Evolutionary conservation across 2,888 invertebrate genomes (phyloP), one percentile per base, ranked within the genome.

Genomic region (Prosopocoilus inquinatus): DNA sequence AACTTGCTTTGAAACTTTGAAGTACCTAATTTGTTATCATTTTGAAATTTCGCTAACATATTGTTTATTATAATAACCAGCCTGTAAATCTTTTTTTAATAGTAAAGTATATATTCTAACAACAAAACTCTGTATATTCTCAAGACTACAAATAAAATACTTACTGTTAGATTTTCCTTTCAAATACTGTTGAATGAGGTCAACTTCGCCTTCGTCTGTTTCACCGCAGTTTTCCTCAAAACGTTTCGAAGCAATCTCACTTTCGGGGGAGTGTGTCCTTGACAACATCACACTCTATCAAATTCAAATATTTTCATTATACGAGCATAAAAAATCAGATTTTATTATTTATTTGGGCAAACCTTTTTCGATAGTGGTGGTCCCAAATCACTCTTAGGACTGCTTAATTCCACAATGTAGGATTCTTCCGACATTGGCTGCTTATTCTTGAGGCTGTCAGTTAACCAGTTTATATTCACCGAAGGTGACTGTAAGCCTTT

Each of bases 381-480:
- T 9, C 67, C 67, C 20, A 43, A 36, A 9, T 53, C 57, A 3
- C 34, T 15, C 2, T 1, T 3, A 52, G 8, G 63, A 58, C 36
- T 57, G 32, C 45, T 54, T 64, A 61, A 52, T 41, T 41, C 20
- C 20, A 76, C 55, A 2, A 74, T 51, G 63, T 74, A 76, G 28
- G 67, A 60, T 20, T 82, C 82, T 70, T 87, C 87, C 16, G 79
- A 75, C 0, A 84, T 84, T 1, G 84, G 80, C 32, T 78, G 78
- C 44, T 82, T 80, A 2, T 85, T 78, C 61, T 82, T 81, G 9
- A 91, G 85, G 66, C 93, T 90, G 57, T 86, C 84, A 9, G 87
- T 72, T 35, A 95, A 74, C 95, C 95, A 96, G 13, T 85, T 81
- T 20, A 89, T 72, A 12, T 80, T 82, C 2, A 95, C 84, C 38